These are phyloP conservation scores for Sandelia bainsii DNA, from an alignment of 2,797 vertebrate species.

Conservation along the genomic window DNA sequence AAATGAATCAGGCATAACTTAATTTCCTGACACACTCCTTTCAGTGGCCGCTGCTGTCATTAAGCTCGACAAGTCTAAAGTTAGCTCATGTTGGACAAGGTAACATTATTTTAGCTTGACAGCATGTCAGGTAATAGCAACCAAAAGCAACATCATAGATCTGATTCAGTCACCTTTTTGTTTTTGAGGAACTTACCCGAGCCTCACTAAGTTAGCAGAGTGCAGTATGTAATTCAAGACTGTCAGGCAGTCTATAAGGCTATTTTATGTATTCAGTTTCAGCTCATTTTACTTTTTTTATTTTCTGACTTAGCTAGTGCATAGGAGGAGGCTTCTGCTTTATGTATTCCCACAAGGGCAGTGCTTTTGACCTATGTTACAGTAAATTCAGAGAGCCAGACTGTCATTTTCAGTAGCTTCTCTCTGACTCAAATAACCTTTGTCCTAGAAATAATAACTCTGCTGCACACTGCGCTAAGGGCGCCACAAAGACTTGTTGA, in stretches of 20 bases:
- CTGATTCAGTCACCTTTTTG: neutral
- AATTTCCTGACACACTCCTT: too few relatives aligned
- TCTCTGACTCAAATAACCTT: slow-evolving; percentile 43
- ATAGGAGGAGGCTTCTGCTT: neutral
- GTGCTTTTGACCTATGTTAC: slow-evolving; percentile 17
- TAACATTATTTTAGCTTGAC: neutral
- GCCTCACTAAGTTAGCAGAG: too few relatives aligned
- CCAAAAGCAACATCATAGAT: neutral
- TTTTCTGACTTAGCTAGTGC: neutral
- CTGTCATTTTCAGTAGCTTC: slow-evolving; percentile 34
- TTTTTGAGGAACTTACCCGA: neutral
- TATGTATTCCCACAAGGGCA: slow-evolving; percentile 5
- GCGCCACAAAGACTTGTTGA: slow-evolving; percentile 52
- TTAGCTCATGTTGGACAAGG: neutral
- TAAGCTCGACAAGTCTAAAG: neutral
- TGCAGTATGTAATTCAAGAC: neutral
- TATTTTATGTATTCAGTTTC: neutral
- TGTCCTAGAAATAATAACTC: slow-evolving; percentile 61
- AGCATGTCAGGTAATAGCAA: neutral
- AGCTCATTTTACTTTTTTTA: neutral
- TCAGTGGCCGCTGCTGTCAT: neutral
- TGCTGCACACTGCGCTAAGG: slow-evolving; percentile 33
- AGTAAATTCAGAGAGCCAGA: slow-evolving; percentile 17
- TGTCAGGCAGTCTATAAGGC: neutral
- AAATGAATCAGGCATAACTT: too few relatives aligned